These are phyloP conservation scores for Drosophila truncata DNA, from an alignment of 1,140 invertebrate species.

Conservation along the genomic window DNA sequence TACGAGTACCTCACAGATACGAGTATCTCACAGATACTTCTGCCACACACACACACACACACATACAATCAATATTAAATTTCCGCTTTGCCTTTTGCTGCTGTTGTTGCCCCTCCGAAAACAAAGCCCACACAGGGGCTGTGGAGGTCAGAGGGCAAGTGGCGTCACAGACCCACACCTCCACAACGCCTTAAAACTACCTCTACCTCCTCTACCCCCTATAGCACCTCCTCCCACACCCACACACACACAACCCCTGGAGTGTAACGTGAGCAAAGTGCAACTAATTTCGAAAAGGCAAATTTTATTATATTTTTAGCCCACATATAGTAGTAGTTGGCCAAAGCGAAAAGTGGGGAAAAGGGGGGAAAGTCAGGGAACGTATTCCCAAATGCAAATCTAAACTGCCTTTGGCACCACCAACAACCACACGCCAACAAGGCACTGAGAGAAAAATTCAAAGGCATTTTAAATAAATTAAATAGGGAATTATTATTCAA, in stretches of 20 bases:
- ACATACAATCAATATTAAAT: constrained; percentile 80
- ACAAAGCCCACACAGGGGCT: constrained; percentile 7
- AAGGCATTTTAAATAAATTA: background rate
- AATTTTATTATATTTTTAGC: constrained; percentile 72
- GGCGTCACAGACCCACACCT: background rate
- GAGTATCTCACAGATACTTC: constrained; percentile 1
- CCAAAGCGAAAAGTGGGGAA: constrained; percentile 2
- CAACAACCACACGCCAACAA: constrained; percentile 20
- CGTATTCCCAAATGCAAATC: constrained; percentile 79
- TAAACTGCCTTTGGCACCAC: constrained; percentile 67
- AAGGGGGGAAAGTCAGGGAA: constrained; percentile 18
- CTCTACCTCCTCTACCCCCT: background rate
- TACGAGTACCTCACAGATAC: constrained; percentile 18
- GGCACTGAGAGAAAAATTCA: constrained; percentile 1
- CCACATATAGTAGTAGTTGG: constrained; percentile 42
- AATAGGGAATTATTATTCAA: background rate
- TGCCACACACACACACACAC: constrained; percentile 25
- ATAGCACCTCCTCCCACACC: background rate
- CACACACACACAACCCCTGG: constrained; percentile 20
- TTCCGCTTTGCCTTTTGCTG: constrained; percentile 71
- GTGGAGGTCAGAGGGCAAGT: constrained; percentile 36
- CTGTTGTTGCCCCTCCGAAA: constrained; percentile 43
- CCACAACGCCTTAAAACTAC: background rate
- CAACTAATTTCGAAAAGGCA: constrained; percentile 80
- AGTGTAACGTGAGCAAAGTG: constrained; percentile 71